Conservation (phyloP, 1,140 invertebrate genomes). For the Meloidogyne floridensis region DNA sequence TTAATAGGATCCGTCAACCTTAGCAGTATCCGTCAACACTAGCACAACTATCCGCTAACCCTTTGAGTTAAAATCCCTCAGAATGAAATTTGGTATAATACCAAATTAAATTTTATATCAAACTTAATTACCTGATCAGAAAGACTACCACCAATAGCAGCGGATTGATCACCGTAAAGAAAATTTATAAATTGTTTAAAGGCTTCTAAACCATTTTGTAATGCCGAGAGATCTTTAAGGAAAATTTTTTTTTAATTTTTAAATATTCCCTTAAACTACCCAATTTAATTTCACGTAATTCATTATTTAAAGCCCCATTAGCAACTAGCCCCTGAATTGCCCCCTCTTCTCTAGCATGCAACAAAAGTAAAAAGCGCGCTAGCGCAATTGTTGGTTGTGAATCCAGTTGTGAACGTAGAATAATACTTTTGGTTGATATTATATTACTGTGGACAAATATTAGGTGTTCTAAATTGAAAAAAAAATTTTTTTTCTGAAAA, state of each 20-base stretch:
- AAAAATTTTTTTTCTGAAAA: background rate
- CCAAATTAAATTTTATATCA: background rate
- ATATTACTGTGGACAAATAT: conserved; percentile 47
- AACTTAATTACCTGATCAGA: background rate
- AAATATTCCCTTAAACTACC: background rate
- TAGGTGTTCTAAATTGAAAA: conserved; percentile 43
- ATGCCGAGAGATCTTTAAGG: conserved; percentile 28
- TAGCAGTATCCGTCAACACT: too few relatives aligned
- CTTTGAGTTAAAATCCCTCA: too few relatives aligned
- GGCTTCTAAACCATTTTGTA: conserved; percentile 44
- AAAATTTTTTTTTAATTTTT: background rate
- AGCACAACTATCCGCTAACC: too few relatives aligned
- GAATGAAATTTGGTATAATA: too few relatives aligned
- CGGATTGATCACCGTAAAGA: conserved; percentile 49
- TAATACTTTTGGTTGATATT: conserved; percentile 43
- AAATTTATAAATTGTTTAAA: conserved; percentile 47
- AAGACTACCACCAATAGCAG: background rate
- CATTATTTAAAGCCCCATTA: conserved; percentile 9
- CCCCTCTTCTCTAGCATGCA: background rate
- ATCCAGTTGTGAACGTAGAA: conserved; percentile 37
- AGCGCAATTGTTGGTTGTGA: conserved; percentile 25
- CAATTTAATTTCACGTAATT: conserved; percentile 23
- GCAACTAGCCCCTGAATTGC: background rate
- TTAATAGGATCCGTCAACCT: too few relatives aligned
- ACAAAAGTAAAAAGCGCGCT: conserved; percentile 20